Percentiles rank a stretch among this genome's conserved stretches.
Conservation (phyloP, 2,113 vertebrate species). For the Micronycteris hirsuta region DNA sequence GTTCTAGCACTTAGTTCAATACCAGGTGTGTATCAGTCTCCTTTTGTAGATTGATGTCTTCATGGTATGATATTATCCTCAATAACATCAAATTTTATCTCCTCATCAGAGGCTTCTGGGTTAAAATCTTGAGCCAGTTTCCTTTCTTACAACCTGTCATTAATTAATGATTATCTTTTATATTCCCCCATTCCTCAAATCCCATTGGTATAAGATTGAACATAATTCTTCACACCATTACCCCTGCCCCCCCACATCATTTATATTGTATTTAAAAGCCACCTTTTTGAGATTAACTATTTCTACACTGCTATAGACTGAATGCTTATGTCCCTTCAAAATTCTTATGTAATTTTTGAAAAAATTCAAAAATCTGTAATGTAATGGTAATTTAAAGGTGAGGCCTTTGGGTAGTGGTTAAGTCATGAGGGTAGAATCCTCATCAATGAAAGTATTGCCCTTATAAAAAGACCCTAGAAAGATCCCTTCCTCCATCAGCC, state of each 20-base stretch:
- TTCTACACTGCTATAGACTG: not conserved
- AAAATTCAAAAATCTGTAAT: not conserved
- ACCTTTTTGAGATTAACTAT: not conserved
- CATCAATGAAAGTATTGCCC: not conserved
- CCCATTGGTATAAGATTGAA: not conserved
- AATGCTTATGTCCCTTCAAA: not conserved
- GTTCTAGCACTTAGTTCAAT: not conserved
- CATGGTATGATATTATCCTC: not conserved
- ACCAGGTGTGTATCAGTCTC: not conserved
- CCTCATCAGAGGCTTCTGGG: not conserved
- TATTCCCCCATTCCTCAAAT: not conserved
- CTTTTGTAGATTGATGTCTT: not conserved
- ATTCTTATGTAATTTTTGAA: not conserved
- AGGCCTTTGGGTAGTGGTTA: not conserved
- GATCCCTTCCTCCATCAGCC: not conserved
- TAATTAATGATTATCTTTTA: not conserved
- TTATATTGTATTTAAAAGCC: slow-evolving; percentile 7
- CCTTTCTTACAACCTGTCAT: not conserved
- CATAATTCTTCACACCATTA: not conserved
- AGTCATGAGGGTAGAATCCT: not conserved
- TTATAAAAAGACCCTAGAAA: not conserved
- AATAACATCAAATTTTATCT: not conserved
- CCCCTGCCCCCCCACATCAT: not conserved
- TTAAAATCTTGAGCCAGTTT: not conserved
- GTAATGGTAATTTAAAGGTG: not conserved